Evolutionary conservation across 2,888 invertebrate species (phyloP).

Genomic region (Rapana venosa): DNA sequence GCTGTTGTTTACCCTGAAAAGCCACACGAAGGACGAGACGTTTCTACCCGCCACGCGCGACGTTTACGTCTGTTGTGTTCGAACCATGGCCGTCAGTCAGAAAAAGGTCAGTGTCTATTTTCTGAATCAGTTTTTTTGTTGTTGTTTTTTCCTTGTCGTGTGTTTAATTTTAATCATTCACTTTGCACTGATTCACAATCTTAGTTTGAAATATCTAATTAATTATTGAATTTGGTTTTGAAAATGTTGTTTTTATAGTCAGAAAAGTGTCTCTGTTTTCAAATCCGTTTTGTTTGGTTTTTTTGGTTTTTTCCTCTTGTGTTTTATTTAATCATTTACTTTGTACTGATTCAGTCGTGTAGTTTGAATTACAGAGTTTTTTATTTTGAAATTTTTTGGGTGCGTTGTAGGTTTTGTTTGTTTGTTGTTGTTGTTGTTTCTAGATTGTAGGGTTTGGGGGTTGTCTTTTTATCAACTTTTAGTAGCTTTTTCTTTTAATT

Average conservation of each 20-base stretch:
- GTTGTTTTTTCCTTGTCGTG: not conserved
- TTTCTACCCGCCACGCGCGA: slow-evolving; percentile 67
- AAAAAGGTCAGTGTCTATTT: slow-evolving; percentile 70
- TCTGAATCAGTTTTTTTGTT: not conserved
- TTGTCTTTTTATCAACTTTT: not conserved
- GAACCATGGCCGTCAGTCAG: slow-evolving; percentile 76
- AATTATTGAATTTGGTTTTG: not conserved
- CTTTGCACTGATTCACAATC: no score
- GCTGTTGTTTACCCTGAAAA: slow-evolving; percentile 70
- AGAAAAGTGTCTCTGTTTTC: no score
- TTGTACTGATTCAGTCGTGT: no score
- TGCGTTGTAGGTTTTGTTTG: not conserved
- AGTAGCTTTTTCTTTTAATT: not conserved
- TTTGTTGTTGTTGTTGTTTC: not conserved
- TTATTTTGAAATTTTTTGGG: not conserved
- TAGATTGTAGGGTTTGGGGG: not conserved
- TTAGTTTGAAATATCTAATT: no score
- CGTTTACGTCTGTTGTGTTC: slow-evolving; percentile 74
- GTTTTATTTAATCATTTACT: no score
- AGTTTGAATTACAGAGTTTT: no score
- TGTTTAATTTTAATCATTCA: no score
- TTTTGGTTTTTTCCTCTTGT: no score
- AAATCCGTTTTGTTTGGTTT: no score
- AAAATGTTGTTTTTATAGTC: not conserved
- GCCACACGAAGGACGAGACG: slow-evolving; percentile 69